Percentiles rank a stretch among this genome's conserved stretches.
phyloP scores from a whole-genome alignment of 2,888 invertebrate species.

The Caenorhabditis sp. region DNA sequence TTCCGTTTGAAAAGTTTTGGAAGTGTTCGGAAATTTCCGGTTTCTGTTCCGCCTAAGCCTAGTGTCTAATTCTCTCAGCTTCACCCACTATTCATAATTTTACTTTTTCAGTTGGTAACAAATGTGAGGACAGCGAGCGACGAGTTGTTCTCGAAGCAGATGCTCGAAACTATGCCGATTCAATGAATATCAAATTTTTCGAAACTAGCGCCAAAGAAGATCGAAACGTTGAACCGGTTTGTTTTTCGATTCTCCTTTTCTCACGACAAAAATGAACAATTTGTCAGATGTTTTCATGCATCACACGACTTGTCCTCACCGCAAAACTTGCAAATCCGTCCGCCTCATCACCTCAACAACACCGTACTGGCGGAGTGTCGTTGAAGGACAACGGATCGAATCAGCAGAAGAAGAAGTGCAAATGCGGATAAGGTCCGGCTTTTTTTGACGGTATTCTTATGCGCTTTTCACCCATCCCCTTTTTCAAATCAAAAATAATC shows the following conservation, averaged over 20 bases:
- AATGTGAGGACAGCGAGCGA: conserved; percentile 90
- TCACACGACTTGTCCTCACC: conserved; percentile 83
- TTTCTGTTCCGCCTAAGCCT: too few species aligned
- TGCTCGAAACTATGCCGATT: conserved; percentile 93
- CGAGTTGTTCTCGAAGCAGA: conserved; percentile 97
- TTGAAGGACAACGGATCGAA: conserved; percentile 26
- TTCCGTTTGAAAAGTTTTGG: too few species aligned
- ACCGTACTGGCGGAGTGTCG: conserved; percentile 31
- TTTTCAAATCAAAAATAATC: background rate
- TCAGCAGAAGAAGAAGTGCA: conserved; percentile 53
- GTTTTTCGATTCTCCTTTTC: conserved; percentile 6
- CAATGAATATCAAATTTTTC: conserved; percentile 95
- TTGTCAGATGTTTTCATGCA: conserved; percentile 79
- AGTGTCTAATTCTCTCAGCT: too few species aligned
- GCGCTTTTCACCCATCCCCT: background rate
- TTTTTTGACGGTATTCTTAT: background rate
- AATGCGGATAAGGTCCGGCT: conserved; percentile 48
- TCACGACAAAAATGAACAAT: background rate
- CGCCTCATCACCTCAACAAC: conserved; percentile 17
- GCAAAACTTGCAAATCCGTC: conserved; percentile 77
- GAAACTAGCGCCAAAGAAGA: conserved; percentile 99
- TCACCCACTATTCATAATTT: too few species aligned
- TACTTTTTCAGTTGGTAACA: conserved; percentile 88
- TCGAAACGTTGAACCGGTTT: conserved; percentile 97
- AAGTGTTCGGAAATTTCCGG: too few species aligned